phyloP scores from a whole-genome alignment of 2,797 vertebrate genomes.

The Hoplostethus mediterraneus region DNA sequence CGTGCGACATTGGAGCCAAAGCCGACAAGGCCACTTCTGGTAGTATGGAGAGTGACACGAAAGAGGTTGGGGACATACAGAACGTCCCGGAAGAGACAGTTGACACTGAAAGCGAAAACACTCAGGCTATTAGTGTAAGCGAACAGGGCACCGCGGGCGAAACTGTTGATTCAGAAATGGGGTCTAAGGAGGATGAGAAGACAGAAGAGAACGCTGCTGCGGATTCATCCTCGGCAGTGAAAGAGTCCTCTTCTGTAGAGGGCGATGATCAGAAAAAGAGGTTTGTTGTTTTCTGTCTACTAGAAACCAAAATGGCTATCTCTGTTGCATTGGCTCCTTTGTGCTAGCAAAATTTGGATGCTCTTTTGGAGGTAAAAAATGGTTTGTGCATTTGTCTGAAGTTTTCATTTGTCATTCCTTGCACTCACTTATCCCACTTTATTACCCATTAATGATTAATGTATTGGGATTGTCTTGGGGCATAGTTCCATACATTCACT shows the following conservation, averaged over 20 bases:
- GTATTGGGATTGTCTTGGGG: conserved; percentile 60
- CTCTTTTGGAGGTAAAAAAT: conserved; percentile 83
- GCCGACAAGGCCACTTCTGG: conserved; percentile 83
- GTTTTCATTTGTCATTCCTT: conserved; percentile 76
- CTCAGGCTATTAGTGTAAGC: conserved; percentile 89
- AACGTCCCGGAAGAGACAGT: conserved; percentile 84
- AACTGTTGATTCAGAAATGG: conserved; percentile 88
- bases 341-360: conserved; percentile 86
- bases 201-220: conserved; percentile 91
- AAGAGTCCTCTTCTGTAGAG: conserved; percentile 98
- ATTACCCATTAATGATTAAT: conserved; percentile 79
- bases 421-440: conserved; percentile 68
- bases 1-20: conserved; percentile 84
- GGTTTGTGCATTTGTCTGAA: conserved; percentile 84
- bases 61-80: conserved; percentile 84
- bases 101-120: conserved; percentile 85
- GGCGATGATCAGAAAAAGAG: conserved; percentile 99
- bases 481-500: conserved; percentile 57
- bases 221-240: conserved; percentile 91
- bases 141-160: conserved; percentile 85
- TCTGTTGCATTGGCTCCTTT: conserved; percentile 94
- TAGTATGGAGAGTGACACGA: conserved; percentile 87
- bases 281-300: conserved; percentile 99
- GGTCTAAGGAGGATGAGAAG: conserved; percentile 91
- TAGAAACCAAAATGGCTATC: conserved; percentile 95